Evolutionary conservation across 1,140 invertebrate genomes (phyloP).

Genomic region (Zaprionus camerounensis): DNA sequence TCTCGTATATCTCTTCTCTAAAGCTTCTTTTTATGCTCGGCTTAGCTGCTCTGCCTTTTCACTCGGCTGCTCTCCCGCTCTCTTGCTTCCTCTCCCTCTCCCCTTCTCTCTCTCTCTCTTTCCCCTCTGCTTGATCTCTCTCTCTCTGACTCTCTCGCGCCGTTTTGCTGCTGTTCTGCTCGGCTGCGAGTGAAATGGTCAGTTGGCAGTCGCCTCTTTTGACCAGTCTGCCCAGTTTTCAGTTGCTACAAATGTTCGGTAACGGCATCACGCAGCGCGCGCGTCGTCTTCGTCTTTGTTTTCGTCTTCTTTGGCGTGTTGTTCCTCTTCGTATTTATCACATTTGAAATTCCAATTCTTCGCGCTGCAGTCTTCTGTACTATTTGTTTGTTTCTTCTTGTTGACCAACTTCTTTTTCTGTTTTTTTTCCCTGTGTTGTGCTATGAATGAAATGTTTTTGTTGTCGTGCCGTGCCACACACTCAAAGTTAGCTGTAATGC

Average conservation of each 20-base stretch:
- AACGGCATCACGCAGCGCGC: slow-evolving; percentile 73
- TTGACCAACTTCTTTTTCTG: slow-evolving; percentile 44
- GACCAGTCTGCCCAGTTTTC: slow-evolving; percentile 69
- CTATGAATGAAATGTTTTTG: slow-evolving; percentile 53
- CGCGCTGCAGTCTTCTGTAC: neutral
- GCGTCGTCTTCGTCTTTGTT: slow-evolving; percentile 27
- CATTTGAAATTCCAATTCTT: slow-evolving; percentile 36
- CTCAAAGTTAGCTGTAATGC: slow-evolving; percentile 44
- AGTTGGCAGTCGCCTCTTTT: slow-evolving; percentile 51
- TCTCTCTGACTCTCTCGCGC: slow-evolving; percentile 4
- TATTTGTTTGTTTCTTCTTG: slow-evolving; percentile 18
- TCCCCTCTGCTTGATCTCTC: slow-evolving; percentile 7
- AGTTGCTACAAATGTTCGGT: slow-evolving; percentile 78
- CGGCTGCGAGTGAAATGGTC: slow-evolving; percentile 75
- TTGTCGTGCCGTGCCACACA: slow-evolving; percentile 30
- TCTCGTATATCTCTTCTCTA: slow-evolving; percentile 28
- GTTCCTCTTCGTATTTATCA: neutral
- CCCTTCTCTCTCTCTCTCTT: slow-evolving; percentile 2
- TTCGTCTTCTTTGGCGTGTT: slow-evolving; percentile 14
- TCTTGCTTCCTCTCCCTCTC: neutral
- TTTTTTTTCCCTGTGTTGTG: slow-evolving; percentile 36
- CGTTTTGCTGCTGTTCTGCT: slow-evolving; percentile 55
- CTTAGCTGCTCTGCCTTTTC: slow-evolving; percentile 39
- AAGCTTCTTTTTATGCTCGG: slow-evolving; percentile 46
- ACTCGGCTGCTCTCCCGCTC: slow-evolving; percentile 29